These are phyloP conservation scores for Sanderia malayensis DNA, from an alignment of 30 jellyfish, hydroid and myxozoan genomes.

Conservation along the genomic window DNA sequence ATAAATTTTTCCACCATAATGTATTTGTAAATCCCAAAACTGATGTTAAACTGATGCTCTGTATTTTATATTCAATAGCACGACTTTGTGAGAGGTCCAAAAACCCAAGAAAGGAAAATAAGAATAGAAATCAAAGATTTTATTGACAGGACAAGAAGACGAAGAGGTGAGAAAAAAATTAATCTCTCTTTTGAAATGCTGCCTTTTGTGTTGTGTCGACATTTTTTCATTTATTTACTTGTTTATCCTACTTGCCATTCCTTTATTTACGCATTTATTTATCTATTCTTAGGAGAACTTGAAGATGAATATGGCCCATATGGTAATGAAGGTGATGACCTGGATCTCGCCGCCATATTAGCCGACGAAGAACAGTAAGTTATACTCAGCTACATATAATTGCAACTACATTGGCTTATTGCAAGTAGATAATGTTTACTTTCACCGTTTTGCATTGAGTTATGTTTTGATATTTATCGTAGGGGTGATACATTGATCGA, in stretches of 20 bases:
- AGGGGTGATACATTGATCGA: conserved; percentile 96
- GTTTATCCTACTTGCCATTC: neutral
- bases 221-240: no score
- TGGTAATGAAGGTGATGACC: conserved; percentile 74
- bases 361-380: conserved; percentile 91
- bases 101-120: conserved; percentile 88
- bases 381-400: no score
- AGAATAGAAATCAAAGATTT: conserved; percentile 93
- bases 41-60: no score
- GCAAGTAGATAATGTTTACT: no score
- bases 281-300: conserved; percentile 39
- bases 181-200: neutral
- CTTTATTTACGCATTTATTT: neutral
- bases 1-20: no score
- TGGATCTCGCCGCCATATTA: conserved; percentile 86
- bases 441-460: no score
- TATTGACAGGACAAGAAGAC: conserved; percentile 95
- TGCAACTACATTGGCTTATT: neutral
- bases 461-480: neutral
- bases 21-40: no score
- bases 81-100: conserved; percentile 96
- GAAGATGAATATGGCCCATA: conserved; percentile 90
- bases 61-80: no score
- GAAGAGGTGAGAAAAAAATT: conserved; percentile 62
- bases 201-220: neutral